Base-by-base conservation (phyloP, 2,797 vertebrate genomes). In the Micrastur ruficollis region DNA sequence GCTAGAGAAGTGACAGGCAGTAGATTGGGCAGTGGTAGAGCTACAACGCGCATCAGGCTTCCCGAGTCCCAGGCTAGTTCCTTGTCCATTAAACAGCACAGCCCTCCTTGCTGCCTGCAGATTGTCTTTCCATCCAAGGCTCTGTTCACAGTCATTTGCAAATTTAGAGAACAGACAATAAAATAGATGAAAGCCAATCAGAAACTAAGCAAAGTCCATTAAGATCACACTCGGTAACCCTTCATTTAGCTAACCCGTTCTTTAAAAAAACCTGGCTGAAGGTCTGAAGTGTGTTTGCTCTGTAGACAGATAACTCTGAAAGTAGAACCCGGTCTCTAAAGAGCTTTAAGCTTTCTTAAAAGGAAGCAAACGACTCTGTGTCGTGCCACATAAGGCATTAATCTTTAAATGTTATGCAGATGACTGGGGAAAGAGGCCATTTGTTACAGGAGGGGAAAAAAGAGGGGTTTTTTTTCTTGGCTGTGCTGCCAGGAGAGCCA, bases 401-500 rank as follows among this genome's bases (percentile, higher is more conserved):
- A 95, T 97, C 96, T 96, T 92, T 85, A 93, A 97, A 90, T 81
- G 95, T 65, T 93, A 90, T 5, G 0, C 83, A 96, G 92, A 85
- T 92, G 95, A 95, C 86, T 90, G 90, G 31, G 86, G 81, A 95
- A 93, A 87, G 83, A 74, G 89, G 86, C 94, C 67, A 78, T 96
- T 97, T 95, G 83, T 90, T 82, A 83, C 53, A 58, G 46, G 71
- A 86, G 49, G 42, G 56, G 9, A 50, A 67, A 65, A 52, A 22
- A 42, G 47, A 32, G 34, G 61, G 71, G 6, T 5, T 20, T 42
- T 46, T 27, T 76, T 58, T 85, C 83, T 59, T 55, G 52, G 63
- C 90, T 89, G 42, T 20, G 56, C 90, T 96, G 86, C 90, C 83
- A 72, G 71, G 71, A 87, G 83, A 95, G 58, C 86, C 89, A 90